phyloP scores from a whole-genome alignment of 2,113 vertebrate genomes.

The Cheirogaleus medius region DNA sequence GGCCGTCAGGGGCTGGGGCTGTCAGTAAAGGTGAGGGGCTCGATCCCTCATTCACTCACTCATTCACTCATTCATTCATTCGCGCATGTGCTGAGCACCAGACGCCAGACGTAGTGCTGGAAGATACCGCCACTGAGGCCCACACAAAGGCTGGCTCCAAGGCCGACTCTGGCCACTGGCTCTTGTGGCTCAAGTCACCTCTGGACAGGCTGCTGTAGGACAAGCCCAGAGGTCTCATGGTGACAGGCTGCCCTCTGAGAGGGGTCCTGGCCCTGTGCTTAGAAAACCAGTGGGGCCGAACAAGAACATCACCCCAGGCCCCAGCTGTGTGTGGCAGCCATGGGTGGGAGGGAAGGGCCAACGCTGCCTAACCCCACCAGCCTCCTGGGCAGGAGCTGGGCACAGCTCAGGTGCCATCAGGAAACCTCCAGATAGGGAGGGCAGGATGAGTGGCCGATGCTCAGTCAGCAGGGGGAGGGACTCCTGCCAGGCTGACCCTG shows the following conservation, averaged over 20 bases:
- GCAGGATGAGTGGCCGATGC: neutral
- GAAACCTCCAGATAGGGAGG: neutral
- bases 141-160: neutral
- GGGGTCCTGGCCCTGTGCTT: neutral
- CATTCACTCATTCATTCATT: neutral
- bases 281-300: neutral
- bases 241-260: too few relatives aligned
- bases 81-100: neutral
- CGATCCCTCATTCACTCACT: neutral
- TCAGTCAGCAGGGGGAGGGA: neutral
- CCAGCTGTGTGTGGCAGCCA: too few relatives aligned
- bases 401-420: neutral
- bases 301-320: neutral
- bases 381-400: neutral
- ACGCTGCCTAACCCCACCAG: neutral
- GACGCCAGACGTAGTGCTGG: neutral
- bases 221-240: neutral
- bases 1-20: neutral
- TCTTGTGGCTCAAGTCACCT: neutral
- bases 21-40: neutral
- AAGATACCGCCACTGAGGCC: neutral
- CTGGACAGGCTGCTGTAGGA: neutral
- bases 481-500: accelerated
- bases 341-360: accelerated
- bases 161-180: neutral